Evolutionary conservation across 1,140 invertebrate genomes (phyloP).

Genomic region (Temnothorax curvispinosus): DNA sequence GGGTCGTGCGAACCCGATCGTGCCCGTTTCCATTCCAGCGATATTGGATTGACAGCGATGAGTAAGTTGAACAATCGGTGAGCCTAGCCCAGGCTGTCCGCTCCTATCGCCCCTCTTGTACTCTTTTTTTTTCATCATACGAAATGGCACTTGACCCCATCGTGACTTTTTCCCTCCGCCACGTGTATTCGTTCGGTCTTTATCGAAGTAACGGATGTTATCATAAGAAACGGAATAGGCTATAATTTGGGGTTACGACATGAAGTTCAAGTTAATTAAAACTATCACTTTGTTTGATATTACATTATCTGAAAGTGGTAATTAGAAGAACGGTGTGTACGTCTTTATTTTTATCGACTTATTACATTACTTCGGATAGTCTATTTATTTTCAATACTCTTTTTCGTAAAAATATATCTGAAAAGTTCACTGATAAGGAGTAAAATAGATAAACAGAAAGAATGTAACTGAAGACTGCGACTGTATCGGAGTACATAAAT

Average conservation of each 20-base stretch:
- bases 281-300: neutral
- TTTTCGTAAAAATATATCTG: neutral
- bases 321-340: neutral
- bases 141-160: constrained; percentile 22
- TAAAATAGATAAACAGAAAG: neutral
- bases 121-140: constrained; percentile 22
- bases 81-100: neutral
- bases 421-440: neutral
- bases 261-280: neutral
- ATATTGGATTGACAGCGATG: constrained; percentile 45
- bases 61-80: constrained; percentile 51
- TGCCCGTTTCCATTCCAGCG: neutral
- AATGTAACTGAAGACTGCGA: neutral
- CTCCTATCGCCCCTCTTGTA: neutral
- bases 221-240: neutral
- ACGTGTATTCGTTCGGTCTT: neutral
- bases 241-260: neutral
- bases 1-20: neutral
- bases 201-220: neutral
- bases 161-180: neutral
- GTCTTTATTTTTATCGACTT: neutral
- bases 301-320: neutral
- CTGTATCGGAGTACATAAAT: neutral
- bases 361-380: neutral
- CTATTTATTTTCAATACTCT: neutral